A percentile compares a stretch with the other conserved stretches of the same genome.
phyloP scores from a whole-genome alignment of 2,797 vertebrate genomes.

The Heterohyrax brucei region DNA sequence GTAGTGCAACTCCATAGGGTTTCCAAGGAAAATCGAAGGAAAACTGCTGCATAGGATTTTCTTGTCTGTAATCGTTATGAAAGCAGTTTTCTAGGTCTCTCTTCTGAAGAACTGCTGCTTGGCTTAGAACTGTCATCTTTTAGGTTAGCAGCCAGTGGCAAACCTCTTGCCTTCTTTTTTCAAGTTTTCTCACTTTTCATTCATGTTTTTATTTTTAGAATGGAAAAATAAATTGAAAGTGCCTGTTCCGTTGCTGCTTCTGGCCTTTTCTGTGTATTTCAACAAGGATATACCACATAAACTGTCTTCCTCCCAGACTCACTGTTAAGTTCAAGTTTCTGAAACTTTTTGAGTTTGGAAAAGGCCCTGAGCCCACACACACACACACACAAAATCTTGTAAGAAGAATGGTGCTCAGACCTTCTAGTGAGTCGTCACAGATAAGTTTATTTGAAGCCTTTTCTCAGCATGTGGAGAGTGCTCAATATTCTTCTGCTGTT shows the following conservation, averaged over 20 bases:
- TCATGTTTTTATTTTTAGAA: not conserved
- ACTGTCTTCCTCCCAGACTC: not conserved
- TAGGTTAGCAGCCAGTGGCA: not conserved
- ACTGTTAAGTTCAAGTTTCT: constrained; percentile 1
- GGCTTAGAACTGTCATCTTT: no score
- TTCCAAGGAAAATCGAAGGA: no score
- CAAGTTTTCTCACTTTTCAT: not conserved
- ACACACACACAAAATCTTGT: not conserved
- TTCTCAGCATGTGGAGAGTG: not conserved
- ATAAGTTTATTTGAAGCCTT: not conserved
- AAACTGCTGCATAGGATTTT: not conserved
- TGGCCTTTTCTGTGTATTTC: not conserved
- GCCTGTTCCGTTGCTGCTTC: not conserved
- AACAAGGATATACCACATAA: not conserved
- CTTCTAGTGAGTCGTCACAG: not conserved
- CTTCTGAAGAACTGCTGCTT: no score
- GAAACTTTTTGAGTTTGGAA: not conserved
- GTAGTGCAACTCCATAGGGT: no score
- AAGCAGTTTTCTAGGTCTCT: no score
- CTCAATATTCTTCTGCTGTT: not conserved
- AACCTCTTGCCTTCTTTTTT: not conserved
- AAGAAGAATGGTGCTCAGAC: not conserved
- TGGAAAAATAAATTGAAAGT: not conserved
- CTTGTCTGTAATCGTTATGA: no score
- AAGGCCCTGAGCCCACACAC: not conserved